Evolutionary conservation across 2,888 invertebrate species (phyloP), one percentile per base, ranked within the genome.

Genomic region (Zeuzera pyrina): DNA sequence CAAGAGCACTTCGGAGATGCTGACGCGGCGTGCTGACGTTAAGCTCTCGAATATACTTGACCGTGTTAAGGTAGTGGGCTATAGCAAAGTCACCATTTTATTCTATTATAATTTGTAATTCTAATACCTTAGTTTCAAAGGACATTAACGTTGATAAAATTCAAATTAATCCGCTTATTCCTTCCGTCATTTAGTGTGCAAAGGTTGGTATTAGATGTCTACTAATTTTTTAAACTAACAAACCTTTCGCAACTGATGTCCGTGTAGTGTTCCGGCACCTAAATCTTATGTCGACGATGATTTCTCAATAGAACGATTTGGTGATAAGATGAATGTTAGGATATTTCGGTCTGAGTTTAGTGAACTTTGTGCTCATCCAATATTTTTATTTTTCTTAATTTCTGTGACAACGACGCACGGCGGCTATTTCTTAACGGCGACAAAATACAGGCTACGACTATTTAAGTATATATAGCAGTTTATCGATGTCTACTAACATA

Each of bases 401-500:
- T 59, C 58, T 52, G 55, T 56, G 62, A 60, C 61, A 63, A 60
- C 73, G 78, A 78, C 76, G 81, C 74, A 79, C 72, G 76, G 67
- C 69, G 68, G 67, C 65, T 64, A 65, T 44, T 49, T 47, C 47
- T 52, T 48, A 49, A 48, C 54, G 65, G 63, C 61, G 65, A 69
- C 69, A 63, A 38, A 35, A 45, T 59, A 44, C 43, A 52, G 52
- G 52, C 56, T 57, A 57, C 51, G 52, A 52, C 59, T 64, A 67
- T 65, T 56, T 58, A 64, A 55, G 55, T 47, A 49, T 43, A 45
- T 52, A 58, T 67, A 72, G 70, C 64, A 45, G 65, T 73, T 64
- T 64, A 68, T 77, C 74, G 74, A 78, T 79, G 81, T 79, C 73
- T 81, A 81, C 81, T 81, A 81, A 81, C 79, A 59, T 74, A 77